A percentile compares a stretch with the other conserved stretches of the same genome.
Conservation (phyloP, 2,797 vertebrate genomes). For the Smutsia gigantea region DNA sequence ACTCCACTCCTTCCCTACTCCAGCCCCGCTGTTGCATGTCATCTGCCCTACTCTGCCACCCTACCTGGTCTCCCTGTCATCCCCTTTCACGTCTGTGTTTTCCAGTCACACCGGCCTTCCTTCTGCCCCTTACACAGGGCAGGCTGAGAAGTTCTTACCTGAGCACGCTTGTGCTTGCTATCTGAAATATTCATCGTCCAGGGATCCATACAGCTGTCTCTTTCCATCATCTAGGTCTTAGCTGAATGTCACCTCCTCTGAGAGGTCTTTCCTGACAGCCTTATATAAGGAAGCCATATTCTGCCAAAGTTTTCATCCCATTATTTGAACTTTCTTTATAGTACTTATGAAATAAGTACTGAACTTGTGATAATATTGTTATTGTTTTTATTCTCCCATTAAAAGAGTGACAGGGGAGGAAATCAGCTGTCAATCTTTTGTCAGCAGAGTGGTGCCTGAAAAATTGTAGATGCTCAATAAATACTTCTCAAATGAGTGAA, state of each 20-base stretch:
- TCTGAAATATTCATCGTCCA: background rate
- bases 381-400: background rate
- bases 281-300: background rate
- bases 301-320: background rate
- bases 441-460: background rate
- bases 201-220: background rate
- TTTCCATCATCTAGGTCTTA: background rate
- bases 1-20: background rate
- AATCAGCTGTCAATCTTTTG: background rate
- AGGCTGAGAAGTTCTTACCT: background rate
- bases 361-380: background rate
- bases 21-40: background rate
- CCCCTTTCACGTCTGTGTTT: background rate
- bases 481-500: background rate
- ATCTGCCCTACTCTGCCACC: background rate
- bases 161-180: background rate
- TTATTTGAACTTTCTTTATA: background rate
- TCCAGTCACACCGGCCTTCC: background rate
- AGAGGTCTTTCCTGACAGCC: background rate
- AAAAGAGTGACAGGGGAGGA: background rate
- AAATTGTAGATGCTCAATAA: background rate
- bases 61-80: accelerated
- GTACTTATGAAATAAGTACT: background rate
- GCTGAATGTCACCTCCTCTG: background rate
- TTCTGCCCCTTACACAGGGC: background rate